Percentiles rank a stretch among this genome's conserved stretches.
These are phyloP conservation scores for Rallus crepitans DNA, from an alignment of 2,797 vertebrate species.

Conservation along the genomic window DNA sequence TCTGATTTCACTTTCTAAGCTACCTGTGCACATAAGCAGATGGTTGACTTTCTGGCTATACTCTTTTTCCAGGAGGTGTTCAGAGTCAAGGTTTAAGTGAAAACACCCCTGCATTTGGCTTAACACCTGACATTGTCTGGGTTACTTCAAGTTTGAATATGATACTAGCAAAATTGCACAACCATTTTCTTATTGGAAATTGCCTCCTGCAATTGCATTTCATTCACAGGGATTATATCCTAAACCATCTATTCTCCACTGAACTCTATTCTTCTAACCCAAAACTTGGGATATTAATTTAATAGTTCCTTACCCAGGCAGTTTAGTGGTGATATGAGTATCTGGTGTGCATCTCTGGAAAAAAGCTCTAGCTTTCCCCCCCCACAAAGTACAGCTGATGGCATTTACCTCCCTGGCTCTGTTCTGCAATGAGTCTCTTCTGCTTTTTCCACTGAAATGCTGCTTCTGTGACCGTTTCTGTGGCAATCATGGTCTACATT, in stretches of 20 bases:
- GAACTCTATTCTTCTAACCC: background rate
- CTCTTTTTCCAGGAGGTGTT: background rate
- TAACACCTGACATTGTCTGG: conserved; percentile 7
- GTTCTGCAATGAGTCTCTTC: background rate
- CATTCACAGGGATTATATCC: background rate
- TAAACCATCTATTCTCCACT: background rate
- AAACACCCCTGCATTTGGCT: background rate
- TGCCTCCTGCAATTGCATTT: background rate
- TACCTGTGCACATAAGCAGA: background rate
- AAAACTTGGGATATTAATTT: background rate
- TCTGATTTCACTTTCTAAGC: conserved; percentile 31
- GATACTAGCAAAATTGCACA: background rate
- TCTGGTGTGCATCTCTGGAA: background rate
- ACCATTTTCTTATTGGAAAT: conserved; percentile 12
- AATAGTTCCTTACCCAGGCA: background rate
- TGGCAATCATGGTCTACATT: background rate
- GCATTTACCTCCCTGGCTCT: background rate
- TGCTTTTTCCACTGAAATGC: background rate
- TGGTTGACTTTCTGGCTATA: background rate
- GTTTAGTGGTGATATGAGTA: background rate
- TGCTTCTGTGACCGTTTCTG: background rate
- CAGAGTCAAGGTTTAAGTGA: conserved; percentile 18
- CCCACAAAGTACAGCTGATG: background rate
- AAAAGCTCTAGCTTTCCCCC: background rate
- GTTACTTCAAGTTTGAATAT: conserved; percentile 14